Base-by-base conservation (phyloP, 1,140 invertebrate genomes). In the Trachymyrmex septentrionalis region DNA sequence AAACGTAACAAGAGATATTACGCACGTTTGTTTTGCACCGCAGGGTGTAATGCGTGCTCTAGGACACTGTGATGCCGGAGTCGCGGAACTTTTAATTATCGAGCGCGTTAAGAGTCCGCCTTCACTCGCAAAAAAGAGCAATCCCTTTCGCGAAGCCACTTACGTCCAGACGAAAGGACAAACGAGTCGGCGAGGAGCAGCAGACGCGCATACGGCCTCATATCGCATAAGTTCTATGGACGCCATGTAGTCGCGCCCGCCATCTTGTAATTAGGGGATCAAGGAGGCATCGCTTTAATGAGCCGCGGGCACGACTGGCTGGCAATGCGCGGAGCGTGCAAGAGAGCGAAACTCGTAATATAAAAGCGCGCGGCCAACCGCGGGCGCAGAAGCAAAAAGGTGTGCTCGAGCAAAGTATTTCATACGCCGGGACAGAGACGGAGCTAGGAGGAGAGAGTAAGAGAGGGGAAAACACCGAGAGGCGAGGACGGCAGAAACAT, bases 181-280 rank as follows among this genome's bases (percentile, higher is more conserved):
- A 63, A 71, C 73, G 21, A 84, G 38, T 86, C 59, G 61, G 24
- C 30, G 30, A 19, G 19, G 30, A 61, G 27, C 38, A 44, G 77
- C 63, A 55, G 76, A 59, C 34, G 48, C 64, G 19, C 16, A 67
- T 30, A 67, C 16, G 76, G 48, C 21, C 5, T 81, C 63, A 69
- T 67, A 69, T 67, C 55, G 77, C 85, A 64, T 77, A 87, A 87
- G 88, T 75, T 88, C 55, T 59, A 72, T 59, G 77, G 90, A 90
- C 90, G 93, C 92, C 93, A 94, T 93, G 91, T 91, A 93, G 80
- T 85, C 93, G 91, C 89, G 88, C 61, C 89, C 92, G 93, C 94
- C 94, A 94, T 95, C 93, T 94, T 94, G 93, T 93, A 95, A 95
- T 95, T 95, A 95, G 92, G 89, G 91, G 91, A 94, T 94, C 94